Conservation (phyloP, 2,888 invertebrate species). For the Leucoptera coffeella region DNA sequence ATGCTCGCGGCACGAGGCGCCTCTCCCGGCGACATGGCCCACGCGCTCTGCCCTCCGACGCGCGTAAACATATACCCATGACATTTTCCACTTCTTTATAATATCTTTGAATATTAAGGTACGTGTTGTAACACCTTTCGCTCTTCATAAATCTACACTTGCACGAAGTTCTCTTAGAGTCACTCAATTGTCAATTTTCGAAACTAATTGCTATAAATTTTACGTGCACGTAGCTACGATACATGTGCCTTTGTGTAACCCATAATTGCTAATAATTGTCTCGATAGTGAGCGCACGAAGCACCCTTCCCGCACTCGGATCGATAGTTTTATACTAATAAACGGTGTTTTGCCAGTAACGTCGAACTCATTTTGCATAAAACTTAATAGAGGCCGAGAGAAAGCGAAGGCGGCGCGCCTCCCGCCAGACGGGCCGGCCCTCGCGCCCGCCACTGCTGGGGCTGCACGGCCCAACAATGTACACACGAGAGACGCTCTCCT, state of each 20-base stretch:
- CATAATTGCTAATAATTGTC: conserved; percentile 34
- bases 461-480: too few relatives aligned
- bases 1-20: conserved; percentile 11
- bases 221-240: conserved; percentile 26
- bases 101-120: conserved; percentile 52
- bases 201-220: conserved; percentile 17
- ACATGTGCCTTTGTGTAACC: conserved; percentile 26
- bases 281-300: conserved; percentile 35
- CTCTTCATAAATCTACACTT: conserved; percentile 11
- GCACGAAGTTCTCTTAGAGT: conserved; percentile 23
- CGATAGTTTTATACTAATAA: conserved; percentile 43
- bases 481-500: too few relatives aligned
- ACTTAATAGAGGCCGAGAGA: too few relatives aligned
- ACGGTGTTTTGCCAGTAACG: too few relatives aligned
- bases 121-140: conserved; percentile 20
- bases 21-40: conserved; percentile 8
- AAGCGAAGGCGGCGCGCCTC: too few relatives aligned
- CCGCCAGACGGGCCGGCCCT: too few relatives aligned
- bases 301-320: conserved; percentile 35
- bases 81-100: conserved; percentile 52
- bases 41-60: neutral
- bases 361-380: too few relatives aligned
- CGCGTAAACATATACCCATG: conserved; percentile 49
- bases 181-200: conserved; percentile 9
- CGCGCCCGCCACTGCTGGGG: too few relatives aligned